Evolutionary conservation across 2,113 vertebrate genomes (phyloP).

Genomic region (Otis tarda): DNA sequence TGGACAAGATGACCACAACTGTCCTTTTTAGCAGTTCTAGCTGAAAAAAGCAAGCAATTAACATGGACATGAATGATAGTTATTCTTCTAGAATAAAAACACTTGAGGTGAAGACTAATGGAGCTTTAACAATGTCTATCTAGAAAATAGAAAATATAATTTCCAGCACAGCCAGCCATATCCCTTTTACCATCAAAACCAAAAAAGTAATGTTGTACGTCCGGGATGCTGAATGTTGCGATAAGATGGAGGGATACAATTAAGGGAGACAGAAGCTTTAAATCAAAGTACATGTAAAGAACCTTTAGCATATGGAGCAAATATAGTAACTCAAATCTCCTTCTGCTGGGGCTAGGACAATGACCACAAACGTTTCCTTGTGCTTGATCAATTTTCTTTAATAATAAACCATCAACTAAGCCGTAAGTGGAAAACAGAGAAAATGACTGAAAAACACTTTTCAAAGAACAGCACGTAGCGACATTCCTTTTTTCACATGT

Average conservation of each 20-base stretch:
- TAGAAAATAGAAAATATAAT: background rate
- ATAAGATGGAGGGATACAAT: background rate
- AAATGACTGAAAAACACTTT: background rate
- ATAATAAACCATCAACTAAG: background rate
- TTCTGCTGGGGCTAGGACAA: background rate
- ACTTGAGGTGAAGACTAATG: background rate
- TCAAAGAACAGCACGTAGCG: background rate
- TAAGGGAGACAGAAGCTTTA: background rate
- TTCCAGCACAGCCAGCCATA: background rate
- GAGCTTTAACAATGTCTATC: background rate
- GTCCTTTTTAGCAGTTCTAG: background rate
- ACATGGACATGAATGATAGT: background rate
- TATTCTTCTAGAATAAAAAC: background rate
- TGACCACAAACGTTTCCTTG: background rate
- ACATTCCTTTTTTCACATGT: background rate
- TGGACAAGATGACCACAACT: background rate
- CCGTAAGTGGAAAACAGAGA: background rate
- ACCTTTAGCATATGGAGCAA: background rate
- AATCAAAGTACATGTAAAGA: background rate
- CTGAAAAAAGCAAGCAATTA: background rate
- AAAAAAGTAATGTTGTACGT: background rate
- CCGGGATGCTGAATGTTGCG: background rate
- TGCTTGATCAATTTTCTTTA: background rate
- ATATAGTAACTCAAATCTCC: background rate
- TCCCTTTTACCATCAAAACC: background rate